Conservation (phyloP, 1,140 invertebrate species). For the Ditylenchus dipsaci region DNA sequence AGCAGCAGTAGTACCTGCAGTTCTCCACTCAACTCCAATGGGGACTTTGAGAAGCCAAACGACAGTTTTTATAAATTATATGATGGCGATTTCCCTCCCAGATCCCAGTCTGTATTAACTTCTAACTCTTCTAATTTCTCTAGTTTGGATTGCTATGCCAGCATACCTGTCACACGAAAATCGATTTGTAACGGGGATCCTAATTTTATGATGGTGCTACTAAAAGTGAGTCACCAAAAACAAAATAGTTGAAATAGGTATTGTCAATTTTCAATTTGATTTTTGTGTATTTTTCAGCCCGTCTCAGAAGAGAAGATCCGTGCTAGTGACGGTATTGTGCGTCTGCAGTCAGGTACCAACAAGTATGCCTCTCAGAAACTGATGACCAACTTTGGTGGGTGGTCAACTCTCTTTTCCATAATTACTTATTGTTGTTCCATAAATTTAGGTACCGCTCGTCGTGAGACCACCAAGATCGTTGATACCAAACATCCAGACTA, state of each 20-base stretch:
- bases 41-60: too few relatives aligned
- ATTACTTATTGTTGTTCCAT: conserved; percentile 24
- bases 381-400: conserved; percentile 45
- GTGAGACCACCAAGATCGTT: conserved; percentile 56
- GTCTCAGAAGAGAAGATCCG: conserved; percentile 58
- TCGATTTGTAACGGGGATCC: too few relatives aligned
- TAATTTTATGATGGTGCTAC: too few relatives aligned
- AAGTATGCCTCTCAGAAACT: conserved; percentile 53
- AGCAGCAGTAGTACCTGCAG: background rate
- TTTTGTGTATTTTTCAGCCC: conserved; percentile 35
- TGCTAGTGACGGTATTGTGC: conserved; percentile 55
- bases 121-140: background rate
- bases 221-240: too few relatives aligned
- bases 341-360: conserved; percentile 58
- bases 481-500: conserved; percentile 56
- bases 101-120: background rate
- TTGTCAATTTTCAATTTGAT: too few relatives aligned
- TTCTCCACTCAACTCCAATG: too few relatives aligned
- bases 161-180: too few relatives aligned
- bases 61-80: background rate
- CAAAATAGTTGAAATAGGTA: too few relatives aligned
- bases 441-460: conserved; percentile 54
- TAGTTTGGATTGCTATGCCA: too few relatives aligned
- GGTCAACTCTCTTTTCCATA: background rate
- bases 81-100: background rate